Conservation (phyloP, 2,797 vertebrate genomes). For the Nothura maculosa region DNA sequence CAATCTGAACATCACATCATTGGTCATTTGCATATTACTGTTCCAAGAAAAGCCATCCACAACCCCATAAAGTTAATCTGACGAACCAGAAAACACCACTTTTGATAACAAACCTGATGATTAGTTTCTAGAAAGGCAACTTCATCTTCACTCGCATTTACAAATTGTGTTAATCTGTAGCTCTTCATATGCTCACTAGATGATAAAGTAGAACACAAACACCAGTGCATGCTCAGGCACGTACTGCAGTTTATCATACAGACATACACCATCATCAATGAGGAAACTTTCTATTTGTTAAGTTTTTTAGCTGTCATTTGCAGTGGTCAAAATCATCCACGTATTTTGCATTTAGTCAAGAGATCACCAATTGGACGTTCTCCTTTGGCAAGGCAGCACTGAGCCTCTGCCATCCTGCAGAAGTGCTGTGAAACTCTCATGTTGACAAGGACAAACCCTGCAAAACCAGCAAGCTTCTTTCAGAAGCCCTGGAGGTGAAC, state of each 20-base stretch:
- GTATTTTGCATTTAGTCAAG: background rate
- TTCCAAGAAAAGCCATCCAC: background rate
- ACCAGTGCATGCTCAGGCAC: background rate
- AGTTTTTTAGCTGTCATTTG: background rate
- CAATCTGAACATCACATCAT: background rate
- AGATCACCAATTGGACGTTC: background rate
- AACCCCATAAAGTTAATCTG: background rate
- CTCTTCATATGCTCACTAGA: background rate
- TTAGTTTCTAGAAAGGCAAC: background rate
- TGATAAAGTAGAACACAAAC: background rate
- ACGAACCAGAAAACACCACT: background rate
- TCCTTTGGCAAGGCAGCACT: background rate
- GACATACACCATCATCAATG: background rate
- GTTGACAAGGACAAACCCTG: background rate
- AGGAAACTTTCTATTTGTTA: background rate
- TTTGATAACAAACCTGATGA: background rate
- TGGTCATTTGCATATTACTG: background rate
- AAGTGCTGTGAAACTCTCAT: background rate
- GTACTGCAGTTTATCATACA: background rate
- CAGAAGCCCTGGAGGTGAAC: background rate
- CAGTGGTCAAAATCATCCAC: background rate
- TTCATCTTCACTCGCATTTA: rapidly evolving
- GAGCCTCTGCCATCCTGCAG: background rate
- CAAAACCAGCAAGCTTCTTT: background rate
- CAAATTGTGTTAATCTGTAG: rapidly evolving